Percentiles rank a stretch among this genome's conserved stretches.
These are phyloP conservation scores for Hirudinaria manillensis DNA, from an alignment of 2,888 invertebrate species.

Conservation along the genomic window DNA sequence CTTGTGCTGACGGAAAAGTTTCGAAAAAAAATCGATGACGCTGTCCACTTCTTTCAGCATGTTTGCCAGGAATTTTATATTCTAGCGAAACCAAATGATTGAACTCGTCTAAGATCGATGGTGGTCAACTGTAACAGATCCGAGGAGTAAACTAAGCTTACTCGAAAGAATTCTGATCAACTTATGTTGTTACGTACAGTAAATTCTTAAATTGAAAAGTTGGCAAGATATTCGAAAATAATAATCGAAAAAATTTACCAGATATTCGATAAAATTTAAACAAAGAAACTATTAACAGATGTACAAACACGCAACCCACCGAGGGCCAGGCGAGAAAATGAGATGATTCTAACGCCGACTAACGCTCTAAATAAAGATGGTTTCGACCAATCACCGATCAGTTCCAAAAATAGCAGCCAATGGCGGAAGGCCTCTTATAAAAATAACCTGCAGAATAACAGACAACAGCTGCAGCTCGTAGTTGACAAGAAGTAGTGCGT, in stretches of 20 bases:
- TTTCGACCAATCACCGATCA: slow-evolving; percentile 23
- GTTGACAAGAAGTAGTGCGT: too few relatives aligned
- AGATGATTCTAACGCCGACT: neutral
- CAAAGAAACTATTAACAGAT: neutral
- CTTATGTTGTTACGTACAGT: neutral
- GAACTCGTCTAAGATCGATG: slow-evolving; percentile 1
- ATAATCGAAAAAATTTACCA: slow-evolving; percentile 8
- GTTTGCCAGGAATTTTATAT: slow-evolving; percentile 20
- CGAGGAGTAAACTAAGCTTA: neutral
- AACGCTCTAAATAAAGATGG: slow-evolving; percentile 15
- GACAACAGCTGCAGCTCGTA: neutral
- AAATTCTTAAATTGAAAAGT: slow-evolving; percentile 14
- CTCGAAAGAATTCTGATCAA: neutral
- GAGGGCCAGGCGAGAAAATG: slow-evolving; percentile 11
- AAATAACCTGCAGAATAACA: slow-evolving; percentile 5
- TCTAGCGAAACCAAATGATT: slow-evolving; percentile 2
- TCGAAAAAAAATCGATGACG: slow-evolving; percentile 40
- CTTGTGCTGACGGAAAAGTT: slow-evolving; percentile 35
- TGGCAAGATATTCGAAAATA: slow-evolving; percentile 12
- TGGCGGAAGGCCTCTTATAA: neutral
- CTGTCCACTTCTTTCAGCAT: slow-evolving; percentile 49
- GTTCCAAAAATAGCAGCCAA: slow-evolving; percentile 32
- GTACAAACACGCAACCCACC: neutral
- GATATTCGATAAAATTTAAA: slow-evolving; percentile 14
- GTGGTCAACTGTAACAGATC: neutral